Percentiles rank a stretch among this genome's conserved stretches.
phyloP scores from a whole-genome alignment of 2,113 vertebrate species.

The Pao palembangensis region DNA sequence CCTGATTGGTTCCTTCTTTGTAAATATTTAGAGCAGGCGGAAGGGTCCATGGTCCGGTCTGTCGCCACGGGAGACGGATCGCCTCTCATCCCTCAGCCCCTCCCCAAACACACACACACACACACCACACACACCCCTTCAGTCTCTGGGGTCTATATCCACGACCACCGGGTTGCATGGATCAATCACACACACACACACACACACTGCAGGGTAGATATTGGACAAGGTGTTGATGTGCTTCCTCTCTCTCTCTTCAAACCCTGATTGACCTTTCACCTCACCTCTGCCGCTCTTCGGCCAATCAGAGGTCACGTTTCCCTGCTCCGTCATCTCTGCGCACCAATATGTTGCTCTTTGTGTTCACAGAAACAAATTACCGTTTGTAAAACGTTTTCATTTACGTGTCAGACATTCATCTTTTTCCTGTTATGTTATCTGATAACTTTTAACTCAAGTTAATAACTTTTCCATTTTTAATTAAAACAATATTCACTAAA shows the following conservation, averaged over 20 bases:
- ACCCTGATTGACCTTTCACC: constrained; percentile 57
- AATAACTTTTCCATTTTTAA: no score
- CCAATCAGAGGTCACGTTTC: constrained; percentile 58
- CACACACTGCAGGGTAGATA: constrained; percentile 27
- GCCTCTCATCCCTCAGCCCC: constrained; percentile 58
- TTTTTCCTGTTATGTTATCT: no score
- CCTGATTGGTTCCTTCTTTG: constrained; percentile 55
- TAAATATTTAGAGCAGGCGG: constrained; percentile 75
- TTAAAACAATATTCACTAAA: no score
- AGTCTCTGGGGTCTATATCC: constrained; percentile 35
- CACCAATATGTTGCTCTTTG: neutral
- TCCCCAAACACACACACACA: constrained; percentile 41
- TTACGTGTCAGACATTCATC: no score
- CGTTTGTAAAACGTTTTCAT: no score
- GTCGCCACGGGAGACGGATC: constrained; percentile 69
- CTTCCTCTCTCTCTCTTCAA: constrained; percentile 12
- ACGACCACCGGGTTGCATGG: constrained; percentile 44
- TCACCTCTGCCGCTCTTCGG: constrained; percentile 41
- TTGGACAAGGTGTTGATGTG: constrained; percentile 68
- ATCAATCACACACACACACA: constrained; percentile 58
- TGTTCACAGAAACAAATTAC: no score
- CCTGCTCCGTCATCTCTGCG: constrained; percentile 1
- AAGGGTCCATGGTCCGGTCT: constrained; percentile 63
- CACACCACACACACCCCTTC: constrained; percentile 28
- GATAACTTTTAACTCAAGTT: no score